Base-by-base conservation (phyloP, 2,888 invertebrate species). In the Volucella bombylans region DNA sequence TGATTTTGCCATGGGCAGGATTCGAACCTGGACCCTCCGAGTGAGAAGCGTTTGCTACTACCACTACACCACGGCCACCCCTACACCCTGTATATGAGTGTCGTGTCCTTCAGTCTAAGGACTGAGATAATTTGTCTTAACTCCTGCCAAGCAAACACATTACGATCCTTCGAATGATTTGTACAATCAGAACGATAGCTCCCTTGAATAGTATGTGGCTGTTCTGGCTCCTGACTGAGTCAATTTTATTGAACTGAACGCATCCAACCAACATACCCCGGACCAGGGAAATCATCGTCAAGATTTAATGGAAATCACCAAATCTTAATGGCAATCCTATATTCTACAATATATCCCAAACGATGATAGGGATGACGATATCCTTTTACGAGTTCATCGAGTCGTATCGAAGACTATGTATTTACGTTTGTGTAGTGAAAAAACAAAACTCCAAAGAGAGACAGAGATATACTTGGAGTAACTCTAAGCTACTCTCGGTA, bases 321-420 rank as follows among this genome's bases (percentile, higher is more conserved):
- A 82, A 82, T 86, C 85, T 86, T 81, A 86, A 86, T 86, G 67
- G 86, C 76, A 82, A 86, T 86, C 78, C 86, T 74, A 86, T 86
- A 76, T 55, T 68, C 62, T 65, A 50, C 57, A 18, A 18, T 18
- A 18, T 18, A 47, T 47, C 57, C 59, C 18, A 65, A 31, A 31
- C 31, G 31, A 73, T 59, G 65, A 65, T 71, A 61, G 64, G 64
- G 64, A 79, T 59, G 69, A 64, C 64, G 64, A 65, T 73, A 72
- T 67, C 67, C 68, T 69, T 80, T 74, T 74, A 65, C 73, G 74
- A 71, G 74, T 54, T 59, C 62, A 6, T 82, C 71, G 65, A 79
- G 59, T 65, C 65, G 69, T 80, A 80, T 61, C 69, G 59, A 71
- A 74, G 43, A 61, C 73, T 65, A 67, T 61, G 31, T 31, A 31